phyloP scores from a whole-genome alignment of 2,888 invertebrate genomes.

The Drosophila kuntzei region DNA sequence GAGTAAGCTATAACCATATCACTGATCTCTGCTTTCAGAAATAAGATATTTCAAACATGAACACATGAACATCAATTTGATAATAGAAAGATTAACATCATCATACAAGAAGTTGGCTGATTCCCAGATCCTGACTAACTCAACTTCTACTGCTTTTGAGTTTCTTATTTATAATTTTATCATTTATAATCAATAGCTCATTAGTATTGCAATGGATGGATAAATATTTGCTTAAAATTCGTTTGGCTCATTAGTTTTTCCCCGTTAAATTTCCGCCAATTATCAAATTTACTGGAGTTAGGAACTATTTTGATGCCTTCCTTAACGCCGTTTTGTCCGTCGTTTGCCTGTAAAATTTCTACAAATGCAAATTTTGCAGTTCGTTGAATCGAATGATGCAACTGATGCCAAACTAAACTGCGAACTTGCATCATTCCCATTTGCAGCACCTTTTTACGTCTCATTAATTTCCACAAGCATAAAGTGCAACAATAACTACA shows the following conservation, averaged over 20 bases:
- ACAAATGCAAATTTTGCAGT: slow-evolving; percentile 56
- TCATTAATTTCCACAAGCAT: slow-evolving; percentile 69
- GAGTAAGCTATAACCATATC: too few relatives aligned
- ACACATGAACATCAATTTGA: too few relatives aligned
- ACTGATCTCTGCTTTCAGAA: too few relatives aligned
- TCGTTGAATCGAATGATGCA: slow-evolving; percentile 73
- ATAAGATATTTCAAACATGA: too few relatives aligned
- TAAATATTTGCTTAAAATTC: slow-evolving; percentile 19
- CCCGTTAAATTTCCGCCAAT: neutral
- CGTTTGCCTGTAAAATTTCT: slow-evolving; percentile 16
- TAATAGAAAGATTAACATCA: too few relatives aligned
- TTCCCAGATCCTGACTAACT: too few relatives aligned
- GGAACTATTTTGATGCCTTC: slow-evolving; percentile 11
- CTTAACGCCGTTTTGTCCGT: neutral
- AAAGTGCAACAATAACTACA: slow-evolving; percentile 23
- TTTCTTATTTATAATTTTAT: neutral
- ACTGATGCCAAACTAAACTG: slow-evolving; percentile 51
- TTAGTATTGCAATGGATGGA: slow-evolving; percentile 3
- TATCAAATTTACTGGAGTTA: slow-evolving; percentile 21
- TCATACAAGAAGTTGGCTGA: too few relatives aligned
- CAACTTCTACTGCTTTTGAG: too few relatives aligned
- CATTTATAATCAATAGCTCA: neutral
- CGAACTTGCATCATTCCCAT: slow-evolving; percentile 37
- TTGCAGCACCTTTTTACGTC: slow-evolving; percentile 67
- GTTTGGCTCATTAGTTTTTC: slow-evolving; percentile 20